Conservation (phyloP, 2,888 invertebrate genomes). For the Parochlus steinenii region DNA sequence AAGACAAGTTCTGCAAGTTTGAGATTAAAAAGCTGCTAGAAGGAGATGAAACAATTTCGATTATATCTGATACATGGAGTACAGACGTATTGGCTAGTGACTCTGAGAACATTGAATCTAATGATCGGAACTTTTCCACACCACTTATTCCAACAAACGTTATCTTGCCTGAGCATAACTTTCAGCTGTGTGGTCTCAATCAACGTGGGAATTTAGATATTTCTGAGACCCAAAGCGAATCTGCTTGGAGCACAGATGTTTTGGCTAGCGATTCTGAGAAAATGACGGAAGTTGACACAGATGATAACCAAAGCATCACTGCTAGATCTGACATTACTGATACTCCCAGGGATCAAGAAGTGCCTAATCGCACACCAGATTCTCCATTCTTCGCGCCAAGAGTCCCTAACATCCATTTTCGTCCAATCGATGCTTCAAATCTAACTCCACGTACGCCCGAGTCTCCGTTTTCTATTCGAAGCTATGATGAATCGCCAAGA, state of each 20-base stretch:
- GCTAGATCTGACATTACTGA: slow-evolving; percentile 56
- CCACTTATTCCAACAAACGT: slow-evolving; percentile 31
- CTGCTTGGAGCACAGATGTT: slow-evolving; percentile 96
- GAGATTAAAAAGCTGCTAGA: slow-evolving; percentile 69
- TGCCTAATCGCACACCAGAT: slow-evolving; percentile 17
- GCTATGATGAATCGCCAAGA: slow-evolving; percentile 13
- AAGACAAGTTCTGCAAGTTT: slow-evolving; percentile 97
- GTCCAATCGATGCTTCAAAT: slow-evolving; percentile 15
- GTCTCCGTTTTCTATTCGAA: slow-evolving; percentile 15
- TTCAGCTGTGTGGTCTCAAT: no score
- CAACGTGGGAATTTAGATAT: slow-evolving; percentile 43
- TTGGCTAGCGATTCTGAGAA: slow-evolving; percentile 83
- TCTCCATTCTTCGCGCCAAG: slow-evolving; percentile 19
- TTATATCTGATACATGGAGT: slow-evolving; percentile 97
- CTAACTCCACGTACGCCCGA: slow-evolving; percentile 16
- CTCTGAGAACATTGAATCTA: slow-evolving; percentile 79
- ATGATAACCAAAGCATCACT: slow-evolving; percentile 47
- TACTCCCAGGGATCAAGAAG: slow-evolving; percentile 13
- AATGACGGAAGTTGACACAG: slow-evolving; percentile 63
- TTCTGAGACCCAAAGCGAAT: slow-evolving; percentile 86
- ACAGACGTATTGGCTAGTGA: slow-evolving; percentile 96
- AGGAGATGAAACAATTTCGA: slow-evolving; percentile 89
- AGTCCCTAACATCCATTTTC: slow-evolving; percentile 11
- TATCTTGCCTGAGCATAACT: slow-evolving; percentile 30
- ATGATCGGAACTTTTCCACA: slow-evolving; percentile 38